Evolutionary conservation across 2,888 invertebrate genomes (phyloP), one percentile per base, ranked within the genome.

Genomic region (Andrena marginata): DNA sequence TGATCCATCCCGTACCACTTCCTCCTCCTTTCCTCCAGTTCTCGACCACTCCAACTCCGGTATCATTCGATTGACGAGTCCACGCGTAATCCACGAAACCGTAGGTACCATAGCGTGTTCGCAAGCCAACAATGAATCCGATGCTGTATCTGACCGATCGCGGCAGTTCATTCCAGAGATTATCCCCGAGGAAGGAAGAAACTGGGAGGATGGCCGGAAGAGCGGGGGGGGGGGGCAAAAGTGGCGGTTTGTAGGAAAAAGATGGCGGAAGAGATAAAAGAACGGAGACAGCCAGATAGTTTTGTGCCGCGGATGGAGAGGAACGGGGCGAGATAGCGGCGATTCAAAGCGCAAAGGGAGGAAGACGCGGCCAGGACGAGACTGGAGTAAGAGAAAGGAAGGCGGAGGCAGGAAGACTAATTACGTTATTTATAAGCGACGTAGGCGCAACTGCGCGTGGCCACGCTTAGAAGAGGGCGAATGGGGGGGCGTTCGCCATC

Each of bases 371-470:
- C 4, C 20, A 29, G 49, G 20, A n/a, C 42, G 67, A 42, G 59
- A 29, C 13, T 2, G 62, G 63, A 20, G 51, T 26, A 48, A 60
- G 31, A 60, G 67, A 71, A 62, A 64, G 56, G 56, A 23, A n/a
- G 23, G 23, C 48, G 42, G 42, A 85, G 85, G 80, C 82, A 80
- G 89, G 82, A 85, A 89, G 88, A 87, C 89, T 91, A 91, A 91
- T 90, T 91, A 89, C 87, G 82, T 91, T 88, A 90, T 90, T 90
- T 91, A 90, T 88, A 87, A 89, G 88, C 86, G 54, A 77, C 80
- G 88, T 85, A 85, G 84, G 86, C 84, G 89, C 87, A 86, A 87
- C 85, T 86, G 70, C 80, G 86, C 86, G 86, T 82, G 74, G 80
- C 80, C 77, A 77, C 77, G 67, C 62, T 75, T 64, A 60, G 54